Evolutionary conservation across 1,140 invertebrate species (phyloP), one percentile per base, ranked within the genome.

Genomic region (Penaeus indicus): DNA sequence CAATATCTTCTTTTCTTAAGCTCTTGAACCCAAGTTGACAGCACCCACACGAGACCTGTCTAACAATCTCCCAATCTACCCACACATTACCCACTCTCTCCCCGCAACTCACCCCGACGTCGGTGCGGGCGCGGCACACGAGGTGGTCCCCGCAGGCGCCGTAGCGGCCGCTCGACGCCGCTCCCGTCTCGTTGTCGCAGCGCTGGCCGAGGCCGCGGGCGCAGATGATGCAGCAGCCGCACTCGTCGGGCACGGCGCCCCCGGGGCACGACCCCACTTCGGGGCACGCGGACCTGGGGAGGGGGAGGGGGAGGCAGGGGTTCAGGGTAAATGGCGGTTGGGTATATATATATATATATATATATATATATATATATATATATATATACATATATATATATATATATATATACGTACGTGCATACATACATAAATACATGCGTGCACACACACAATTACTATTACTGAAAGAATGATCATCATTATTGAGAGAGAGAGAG

Each of bases 161-260:
- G 69, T 75, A 75, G 25, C 38, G 25, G 2, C 38, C 38, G 25
- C 18, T 0, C 25, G 11, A 19, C 22, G 4, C 69, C 22, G 19
- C 0, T 0, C 7, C 69, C 69, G 16, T 25, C 25, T 75, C 84
- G 64, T 67, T 25, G 10, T 75, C 84, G 27, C 84, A 85, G 18
- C 25, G 62, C 64, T 85, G 69, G n/a, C 84, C 84, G 18, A 67
- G 84, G 32, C 84, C 84, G 63, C 84, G 63, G 47, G 84, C 62
- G 67, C 84, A 85, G 25, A 85, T 67, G 25, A 38, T 27, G 61
- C 84, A 85, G 67, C 84, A 85, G 22, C 84, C 84, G 84, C 84
- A 85, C 19, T n/a, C 63, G 84, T 85, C 84, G n/a, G 25, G 22
- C 10, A 85, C 84, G 2, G 60, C 32, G 60, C 80, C 80, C n/a